Conservation (phyloP, 92 coral and sea anemone species). For the Zoanthus sansibaricus region DNA sequence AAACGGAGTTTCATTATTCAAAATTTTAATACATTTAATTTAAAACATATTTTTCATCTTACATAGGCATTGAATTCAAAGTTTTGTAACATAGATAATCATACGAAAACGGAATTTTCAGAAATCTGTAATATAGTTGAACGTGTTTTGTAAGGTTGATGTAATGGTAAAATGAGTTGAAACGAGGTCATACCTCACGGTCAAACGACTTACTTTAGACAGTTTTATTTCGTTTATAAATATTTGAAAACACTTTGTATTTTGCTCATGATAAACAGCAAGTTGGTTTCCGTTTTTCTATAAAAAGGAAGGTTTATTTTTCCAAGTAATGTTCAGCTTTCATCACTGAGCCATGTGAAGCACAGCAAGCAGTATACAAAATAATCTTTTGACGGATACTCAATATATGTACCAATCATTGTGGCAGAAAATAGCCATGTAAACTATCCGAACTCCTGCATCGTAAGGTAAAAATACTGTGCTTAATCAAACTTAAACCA, state of each 20-base stretch:
- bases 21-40: constrained; percentile 49
- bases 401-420: no score
- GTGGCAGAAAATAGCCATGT: no score
- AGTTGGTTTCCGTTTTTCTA: background rate
- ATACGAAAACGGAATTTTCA: constrained; percentile 1
- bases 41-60: constrained; percentile 46
- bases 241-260: background rate
- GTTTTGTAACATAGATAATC: constrained; percentile 38
- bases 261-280: background rate
- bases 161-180: background rate
- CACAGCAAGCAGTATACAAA: no score
- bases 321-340: background rate
- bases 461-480: no score
- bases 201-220: background rate
- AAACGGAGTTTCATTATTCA: constrained; percentile 14
- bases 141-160: background rate
- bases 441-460: no score
- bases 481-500: no score
- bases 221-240: background rate
- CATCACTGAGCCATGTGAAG: no score
- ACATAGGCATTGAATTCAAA: constrained; percentile 35
- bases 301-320: background rate
- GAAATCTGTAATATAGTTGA: constrained; percentile 22
- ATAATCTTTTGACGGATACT: no score
- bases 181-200: background rate